A percentile compares a stretch with the other conserved stretches of the same genome.
Evolutionary conservation across 2,113 vertebrate species (phyloP).

Genomic region (Haemorhous mexicanus): DNA sequence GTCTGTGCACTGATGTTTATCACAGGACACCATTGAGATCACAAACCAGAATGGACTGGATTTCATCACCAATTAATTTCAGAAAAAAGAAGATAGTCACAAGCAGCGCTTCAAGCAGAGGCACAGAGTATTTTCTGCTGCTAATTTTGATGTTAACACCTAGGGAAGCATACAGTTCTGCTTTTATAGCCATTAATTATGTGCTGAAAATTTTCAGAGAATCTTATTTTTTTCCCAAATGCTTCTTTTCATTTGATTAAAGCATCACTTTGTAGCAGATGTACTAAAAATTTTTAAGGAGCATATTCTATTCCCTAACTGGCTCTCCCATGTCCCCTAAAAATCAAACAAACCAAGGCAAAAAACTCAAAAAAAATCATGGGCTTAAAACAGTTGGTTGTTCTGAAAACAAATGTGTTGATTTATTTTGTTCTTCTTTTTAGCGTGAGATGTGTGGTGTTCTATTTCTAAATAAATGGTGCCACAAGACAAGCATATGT

Average conservation of each 20-base stretch:
- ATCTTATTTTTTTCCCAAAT: neutral
- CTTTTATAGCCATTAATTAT: neutral
- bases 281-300: neutral
- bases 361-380: neutral
- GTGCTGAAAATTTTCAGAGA: neutral
- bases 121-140: neutral
- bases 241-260: neutral
- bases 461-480: slow-evolving; percentile 54
- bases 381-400: neutral
- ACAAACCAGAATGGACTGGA: neutral
- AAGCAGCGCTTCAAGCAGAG: neutral
- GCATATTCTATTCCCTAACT: neutral
- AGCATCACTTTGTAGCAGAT: neutral
- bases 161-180: neutral
- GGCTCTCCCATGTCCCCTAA: neutral
- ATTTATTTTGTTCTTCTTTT: slow-evolving; percentile 34
- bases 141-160: neutral
- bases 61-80: neutral
- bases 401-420: slow-evolving; percentile 32
- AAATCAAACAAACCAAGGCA: neutral
- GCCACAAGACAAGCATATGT: slow-evolving; percentile 54
- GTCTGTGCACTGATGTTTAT: neutral
- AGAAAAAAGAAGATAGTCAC: neutral
- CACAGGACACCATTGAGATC: neutral
- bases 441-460: neutral